phyloP scores from a whole-genome alignment of 2,888 invertebrate species.

The Trilocha varians region DNA sequence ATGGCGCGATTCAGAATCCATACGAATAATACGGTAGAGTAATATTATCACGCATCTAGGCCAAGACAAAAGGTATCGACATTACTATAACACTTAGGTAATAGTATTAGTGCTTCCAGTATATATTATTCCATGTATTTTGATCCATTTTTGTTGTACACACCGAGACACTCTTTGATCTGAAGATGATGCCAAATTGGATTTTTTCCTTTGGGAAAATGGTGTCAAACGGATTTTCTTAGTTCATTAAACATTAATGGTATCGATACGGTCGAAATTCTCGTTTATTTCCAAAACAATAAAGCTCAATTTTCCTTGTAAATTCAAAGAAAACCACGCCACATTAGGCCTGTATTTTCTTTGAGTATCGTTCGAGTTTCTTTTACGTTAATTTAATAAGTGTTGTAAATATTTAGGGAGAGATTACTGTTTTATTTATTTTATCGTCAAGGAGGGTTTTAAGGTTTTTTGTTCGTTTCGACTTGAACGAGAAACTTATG shows the following conservation, averaged over 20 bases:
- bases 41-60: no score
- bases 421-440: no score
- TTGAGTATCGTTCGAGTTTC: neutral
- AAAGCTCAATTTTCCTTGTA: neutral
- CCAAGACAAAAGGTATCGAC: no score
- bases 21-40: no score
- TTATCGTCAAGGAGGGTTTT: no score
- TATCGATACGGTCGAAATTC: neutral
- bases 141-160: neutral
- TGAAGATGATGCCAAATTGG: neutral
- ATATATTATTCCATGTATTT: neutral
- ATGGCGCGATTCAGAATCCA: no score
- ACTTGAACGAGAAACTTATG: no score
- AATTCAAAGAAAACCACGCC: neutral
- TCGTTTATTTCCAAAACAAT: neutral
- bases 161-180: neutral
- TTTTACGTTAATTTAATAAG: no score
- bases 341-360: neutral
- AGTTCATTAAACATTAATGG: neutral
- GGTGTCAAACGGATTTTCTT: neutral
- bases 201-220: neutral
- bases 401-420: no score
- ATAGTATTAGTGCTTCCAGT: neutral
- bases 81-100: no score
- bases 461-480: no score